Evolutionary conservation across 53 echinoderm and acorn worm species (phyloP).

Genomic region (Stichopus horrens): DNA sequence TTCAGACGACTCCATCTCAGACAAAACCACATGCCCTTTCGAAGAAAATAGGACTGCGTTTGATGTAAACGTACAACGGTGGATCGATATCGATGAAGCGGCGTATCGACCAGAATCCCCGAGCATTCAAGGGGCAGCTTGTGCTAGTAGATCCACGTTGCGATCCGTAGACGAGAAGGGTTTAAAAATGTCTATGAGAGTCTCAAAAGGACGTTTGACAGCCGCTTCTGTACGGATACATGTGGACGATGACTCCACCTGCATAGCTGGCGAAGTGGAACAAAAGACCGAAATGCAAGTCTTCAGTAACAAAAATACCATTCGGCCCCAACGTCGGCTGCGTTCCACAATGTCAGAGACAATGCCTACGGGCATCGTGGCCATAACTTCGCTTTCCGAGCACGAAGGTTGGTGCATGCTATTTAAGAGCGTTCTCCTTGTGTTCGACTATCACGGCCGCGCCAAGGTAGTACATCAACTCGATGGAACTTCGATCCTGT

Average conservation of each 20-base stretch:
- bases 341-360: background rate
- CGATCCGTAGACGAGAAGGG: background rate
- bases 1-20: background rate
- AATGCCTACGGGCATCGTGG: background rate
- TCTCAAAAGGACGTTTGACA: background rate
- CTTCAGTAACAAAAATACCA: background rate
- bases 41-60: background rate
- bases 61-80: background rate
- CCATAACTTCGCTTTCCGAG: background rate
- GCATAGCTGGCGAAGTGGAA: conserved; percentile 9
- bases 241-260: background rate
- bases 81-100: background rate
- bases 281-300: conserved; percentile 18
- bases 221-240: background rate
- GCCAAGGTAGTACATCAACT: background rate
- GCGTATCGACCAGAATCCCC: background rate
- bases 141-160: background rate
- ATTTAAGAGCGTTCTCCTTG: background rate
- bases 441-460: conserved; percentile 17
- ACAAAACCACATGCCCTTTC: background rate
- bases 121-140: background rate
- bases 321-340: background rate
- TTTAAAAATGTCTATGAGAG: background rate
- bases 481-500: background rate
- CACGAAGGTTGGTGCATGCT: conserved; percentile 27